Evolutionary conservation across 2,797 vertebrate species (phyloP), one percentile per base, ranked within the genome.

Genomic region (Onychomys leucogaster): DNA sequence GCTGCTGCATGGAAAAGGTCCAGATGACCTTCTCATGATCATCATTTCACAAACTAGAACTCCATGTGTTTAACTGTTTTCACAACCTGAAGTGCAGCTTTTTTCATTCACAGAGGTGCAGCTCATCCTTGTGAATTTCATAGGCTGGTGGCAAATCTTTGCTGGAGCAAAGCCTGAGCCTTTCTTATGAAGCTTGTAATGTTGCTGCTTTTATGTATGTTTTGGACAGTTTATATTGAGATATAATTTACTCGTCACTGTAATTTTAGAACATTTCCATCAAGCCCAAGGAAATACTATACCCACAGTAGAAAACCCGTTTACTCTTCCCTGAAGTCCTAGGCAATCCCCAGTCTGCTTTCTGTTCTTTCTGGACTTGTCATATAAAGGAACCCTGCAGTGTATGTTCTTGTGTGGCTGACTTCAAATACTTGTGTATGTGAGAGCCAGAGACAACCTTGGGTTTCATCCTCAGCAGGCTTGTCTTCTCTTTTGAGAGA

Each of bases 91-190:
- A 93, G 65, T 73, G 41, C 5, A 17, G 25, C 6, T 78, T 93
- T 88, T 84, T 34, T 95, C 49, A 73, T 4, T 78, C 82, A 27
- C 34, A 82, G 59, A 59, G 41, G 32, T 90, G 43, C 49, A 85
- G 25, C 55, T 91, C 7, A 10, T 87, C 13, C 65, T 91, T 96
- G n/a, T 80, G 57, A 75, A 82, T 80, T 92, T 94, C 81, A 59
- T 77, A 85, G 85, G 16, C 16, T 78, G 21, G 16, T 81, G 32
- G 27, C 61, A 13, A 17, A 27, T 43, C 9, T 94, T 80, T 57
- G 41, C 37, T 90, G 19, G 67, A 78, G 87, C 25, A n/a, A 85
- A 89, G 63, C 43, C 67, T 77, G 29, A 65, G 32, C 19, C 25
- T 89, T 77, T 71, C 88, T 91, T 57, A 63, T 37, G 59, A 34